phyloP scores from a whole-genome alignment of 2,888 invertebrate species.

The Callosobruchus maculatus region DNA sequence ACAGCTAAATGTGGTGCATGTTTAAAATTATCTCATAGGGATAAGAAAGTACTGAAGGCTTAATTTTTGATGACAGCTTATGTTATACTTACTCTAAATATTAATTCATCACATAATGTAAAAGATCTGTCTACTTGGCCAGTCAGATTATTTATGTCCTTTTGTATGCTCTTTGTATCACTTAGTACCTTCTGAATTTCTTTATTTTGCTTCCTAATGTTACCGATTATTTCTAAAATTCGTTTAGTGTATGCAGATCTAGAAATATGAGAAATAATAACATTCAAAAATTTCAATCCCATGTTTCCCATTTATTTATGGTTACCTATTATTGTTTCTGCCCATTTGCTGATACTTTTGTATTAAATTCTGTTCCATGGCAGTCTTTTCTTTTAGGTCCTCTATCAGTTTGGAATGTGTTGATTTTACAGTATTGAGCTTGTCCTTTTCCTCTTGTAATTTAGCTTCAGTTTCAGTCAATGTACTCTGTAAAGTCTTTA shows the following conservation, averaged over 20 bases:
- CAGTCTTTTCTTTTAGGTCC: constrained; percentile 45
- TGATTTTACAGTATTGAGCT: constrained; percentile 43
- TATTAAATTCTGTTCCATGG: constrained; percentile 47
- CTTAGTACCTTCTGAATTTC: constrained; percentile 88
- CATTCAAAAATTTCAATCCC: neutral
- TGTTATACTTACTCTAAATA: constrained; percentile 68
- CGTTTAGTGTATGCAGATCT: constrained; percentile 87
- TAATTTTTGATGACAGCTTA: neutral
- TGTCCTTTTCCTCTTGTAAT: constrained; percentile 35
- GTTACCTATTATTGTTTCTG: constrained; percentile 52
- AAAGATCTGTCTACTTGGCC: constrained; percentile 93
- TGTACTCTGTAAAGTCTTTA: constrained; percentile 41
- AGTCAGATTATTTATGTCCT: constrained; percentile 87
- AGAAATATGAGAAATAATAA: constrained; percentile 29
- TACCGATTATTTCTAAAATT: constrained; percentile 92
- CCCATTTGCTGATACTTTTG: constrained; percentile 57
- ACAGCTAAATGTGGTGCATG: too few species aligned
- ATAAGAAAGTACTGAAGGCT: too few species aligned
- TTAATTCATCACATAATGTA: constrained; percentile 87
- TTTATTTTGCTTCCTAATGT: constrained; percentile 90
- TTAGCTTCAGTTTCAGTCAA: constrained; percentile 29
- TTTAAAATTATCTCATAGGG: too few species aligned
- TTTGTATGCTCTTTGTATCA: constrained; percentile 86
- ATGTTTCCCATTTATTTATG: neutral
- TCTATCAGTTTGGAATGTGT: constrained; percentile 38